phyloP scores from a whole-genome alignment of 1,140 invertebrate species.

The Lutraria rhynchaena region DNA sequence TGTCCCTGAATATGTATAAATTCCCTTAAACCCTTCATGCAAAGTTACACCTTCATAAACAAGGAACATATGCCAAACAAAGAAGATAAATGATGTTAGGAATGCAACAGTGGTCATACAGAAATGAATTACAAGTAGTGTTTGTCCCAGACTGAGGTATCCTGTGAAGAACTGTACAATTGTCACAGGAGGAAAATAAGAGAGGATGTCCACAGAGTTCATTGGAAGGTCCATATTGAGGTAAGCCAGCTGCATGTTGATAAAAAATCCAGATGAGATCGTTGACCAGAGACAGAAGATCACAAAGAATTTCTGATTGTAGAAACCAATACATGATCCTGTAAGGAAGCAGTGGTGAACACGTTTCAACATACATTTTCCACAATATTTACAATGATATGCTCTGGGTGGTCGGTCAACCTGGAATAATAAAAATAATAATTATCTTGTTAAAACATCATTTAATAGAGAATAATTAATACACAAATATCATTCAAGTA shows the following conservation, averaged over 20 bases:
- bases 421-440: conserved; percentile 46
- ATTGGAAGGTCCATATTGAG: conserved; percentile 59
- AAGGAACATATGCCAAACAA: conserved; percentile 67
- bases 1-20: conserved; percentile 52
- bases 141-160: conserved; percentile 50
- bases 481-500: too few species aligned
- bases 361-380: conserved; percentile 75
- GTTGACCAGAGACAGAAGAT: conserved; percentile 67
- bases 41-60: conserved; percentile 65
- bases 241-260: conserved; percentile 67
- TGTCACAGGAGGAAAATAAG: conserved; percentile 65
- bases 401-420: conserved; percentile 74
- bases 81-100: conserved; percentile 46
- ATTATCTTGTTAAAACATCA: too few species aligned
- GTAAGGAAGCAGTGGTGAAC: conserved; percentile 80
- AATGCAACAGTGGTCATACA: conserved; percentile 57
- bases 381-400: conserved; percentile 76
- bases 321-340: conserved; percentile 73
- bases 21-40: conserved; percentile 67
- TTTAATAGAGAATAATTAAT: too few species aligned
- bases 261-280: conserved; percentile 49
- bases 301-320: conserved; percentile 74
- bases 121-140: conserved; percentile 58
- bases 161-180: conserved; percentile 63
- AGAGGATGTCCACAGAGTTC: conserved; percentile 30